Conservation (phyloP, 53 echinoderm and acorn worm genomes). For the Paracentrotus lividus region DNA sequence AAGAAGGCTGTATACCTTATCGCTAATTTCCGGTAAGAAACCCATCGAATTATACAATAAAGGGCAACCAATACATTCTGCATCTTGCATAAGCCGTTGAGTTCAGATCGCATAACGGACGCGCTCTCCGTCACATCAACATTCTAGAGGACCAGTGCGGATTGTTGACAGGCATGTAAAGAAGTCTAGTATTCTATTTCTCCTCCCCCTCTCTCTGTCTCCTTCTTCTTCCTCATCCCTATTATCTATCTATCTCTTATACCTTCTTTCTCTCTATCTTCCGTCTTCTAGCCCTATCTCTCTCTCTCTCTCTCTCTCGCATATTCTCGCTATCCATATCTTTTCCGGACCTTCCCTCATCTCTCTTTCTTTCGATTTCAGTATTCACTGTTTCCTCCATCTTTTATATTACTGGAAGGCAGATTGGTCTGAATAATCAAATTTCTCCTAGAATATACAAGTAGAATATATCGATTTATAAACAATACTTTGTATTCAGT, state of each 20-base stretch:
- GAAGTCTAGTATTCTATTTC: slow-evolving; percentile 46
- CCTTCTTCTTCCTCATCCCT: background rate
- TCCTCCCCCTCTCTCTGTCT: too few relatives aligned
- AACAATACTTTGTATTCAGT: too few relatives aligned
- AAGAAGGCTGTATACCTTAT: slow-evolving; percentile 38
- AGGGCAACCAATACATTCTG: background rate
- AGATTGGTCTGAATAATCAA: background rate
- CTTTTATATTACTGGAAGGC: too few relatives aligned
- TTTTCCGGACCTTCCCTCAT: too few relatives aligned
- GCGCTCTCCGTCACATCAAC: slow-evolving; percentile 4
- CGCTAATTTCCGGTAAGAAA: slow-evolving; percentile 38
- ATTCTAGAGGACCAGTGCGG: slow-evolving; percentile 19
- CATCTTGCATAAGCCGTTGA: slow-evolving; percentile 28
- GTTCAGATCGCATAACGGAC: slow-evolving; percentile 5
- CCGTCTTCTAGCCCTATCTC: too few relatives aligned
- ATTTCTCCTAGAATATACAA: too few relatives aligned
- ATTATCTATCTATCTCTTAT: slow-evolving; percentile 16
- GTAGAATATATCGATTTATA: too few relatives aligned
- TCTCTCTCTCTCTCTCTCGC: too few relatives aligned
- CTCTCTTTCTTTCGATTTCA: too few relatives aligned
- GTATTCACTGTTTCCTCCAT: too few relatives aligned
- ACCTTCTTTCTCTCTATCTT: background rate
- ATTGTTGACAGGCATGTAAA: slow-evolving; percentile 47
- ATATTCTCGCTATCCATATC: too few relatives aligned
- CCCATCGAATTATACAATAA: background rate